A percentile compares a stretch with the other conserved stretches of the same genome.
Evolutionary conservation across 2,888 invertebrate genomes (phyloP).

Genomic region (Agrotis segetum): DNA sequence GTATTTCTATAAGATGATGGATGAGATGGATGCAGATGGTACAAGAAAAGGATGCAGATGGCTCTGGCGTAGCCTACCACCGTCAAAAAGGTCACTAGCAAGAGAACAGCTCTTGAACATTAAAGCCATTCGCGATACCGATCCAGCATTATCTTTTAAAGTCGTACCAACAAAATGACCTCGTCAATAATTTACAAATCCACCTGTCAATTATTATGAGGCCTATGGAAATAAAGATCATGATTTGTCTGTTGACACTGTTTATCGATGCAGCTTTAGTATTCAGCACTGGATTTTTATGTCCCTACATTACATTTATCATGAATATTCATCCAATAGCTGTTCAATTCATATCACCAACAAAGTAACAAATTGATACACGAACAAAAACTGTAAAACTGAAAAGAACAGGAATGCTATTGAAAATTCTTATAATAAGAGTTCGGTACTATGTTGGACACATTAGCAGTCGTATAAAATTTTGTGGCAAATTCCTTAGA

Average conservation of each 20-base stretch:
- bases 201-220: not conserved
- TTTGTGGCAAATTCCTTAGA: constrained; percentile 33
- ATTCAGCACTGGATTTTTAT: constrained; percentile 34
- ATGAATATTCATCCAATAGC: constrained; percentile 38
- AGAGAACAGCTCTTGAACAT: too few species aligned
- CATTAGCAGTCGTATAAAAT: constrained; percentile 32
- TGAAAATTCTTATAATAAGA: constrained; percentile 37
- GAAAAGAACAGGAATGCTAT: constrained; percentile 23
- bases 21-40: too few species aligned
- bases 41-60: too few species aligned
- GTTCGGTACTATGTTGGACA: constrained; percentile 17
- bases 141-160: too few species aligned
- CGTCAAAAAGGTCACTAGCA: too few species aligned
- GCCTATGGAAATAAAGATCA: constrained; percentile 16
- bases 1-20: too few species aligned
- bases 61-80: too few species aligned
- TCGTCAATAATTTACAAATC: constrained; percentile 1
- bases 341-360: constrained; percentile 28
- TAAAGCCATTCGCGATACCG: not conserved
- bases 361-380: constrained; percentile 35
- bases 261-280: constrained; percentile 28
- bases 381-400: constrained; percentile 20
- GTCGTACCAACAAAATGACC: not conserved
- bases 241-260: constrained; percentile 20
- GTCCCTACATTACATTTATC: constrained; percentile 2